A percentile compares a stretch with the other conserved stretches of the same genome.
Evolutionary conservation across 2,888 invertebrate genomes (phyloP).

Genomic region (Melangyna quadrimaculata): DNA sequence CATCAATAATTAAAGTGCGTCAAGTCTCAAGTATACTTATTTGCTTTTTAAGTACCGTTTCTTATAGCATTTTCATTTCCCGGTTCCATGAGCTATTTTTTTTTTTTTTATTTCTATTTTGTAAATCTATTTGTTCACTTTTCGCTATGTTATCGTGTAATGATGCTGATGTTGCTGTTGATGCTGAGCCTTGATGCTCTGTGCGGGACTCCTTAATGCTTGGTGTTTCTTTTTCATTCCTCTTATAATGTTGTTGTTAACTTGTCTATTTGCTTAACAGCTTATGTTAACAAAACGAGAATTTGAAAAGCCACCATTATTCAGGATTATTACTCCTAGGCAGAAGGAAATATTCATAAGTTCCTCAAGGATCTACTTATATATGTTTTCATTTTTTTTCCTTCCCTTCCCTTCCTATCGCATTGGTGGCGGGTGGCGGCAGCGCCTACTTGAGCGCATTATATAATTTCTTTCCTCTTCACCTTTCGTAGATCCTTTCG

Average conservation of each 20-base stretch:
- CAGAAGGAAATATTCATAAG: conserved; percentile 65
- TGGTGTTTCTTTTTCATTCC: conserved; percentile 9
- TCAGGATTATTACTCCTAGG: conserved; percentile 69
- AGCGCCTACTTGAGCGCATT: conserved; percentile 38
- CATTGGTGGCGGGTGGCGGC: too few relatives aligned
- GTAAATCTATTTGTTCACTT: background rate
- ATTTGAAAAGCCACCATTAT: conserved; percentile 71
- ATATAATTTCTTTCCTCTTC: conserved; percentile 18
- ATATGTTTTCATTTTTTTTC: background rate
- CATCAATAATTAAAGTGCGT: conserved; percentile 70
- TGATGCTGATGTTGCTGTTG: background rate
- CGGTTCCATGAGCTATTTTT: conserved; percentile 2
- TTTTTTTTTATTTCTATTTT: background rate
- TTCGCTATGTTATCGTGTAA: background rate
- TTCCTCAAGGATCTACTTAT: conserved; percentile 63
- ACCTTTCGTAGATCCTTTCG: conserved; percentile 6
- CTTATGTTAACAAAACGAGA: conserved; percentile 71
- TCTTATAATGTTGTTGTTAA: conserved; percentile 65
- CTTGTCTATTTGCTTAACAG: conserved; percentile 70
- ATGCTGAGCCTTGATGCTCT: background rate
- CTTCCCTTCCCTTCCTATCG: background rate
- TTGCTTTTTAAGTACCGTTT: conserved; percentile 58
- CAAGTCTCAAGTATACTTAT: conserved; percentile 64
- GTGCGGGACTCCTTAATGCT: background rate
- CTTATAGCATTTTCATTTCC: conserved; percentile 57